phyloP scores from a whole-genome alignment of 1,140 invertebrate species.

The Aricia agestis region DNA sequence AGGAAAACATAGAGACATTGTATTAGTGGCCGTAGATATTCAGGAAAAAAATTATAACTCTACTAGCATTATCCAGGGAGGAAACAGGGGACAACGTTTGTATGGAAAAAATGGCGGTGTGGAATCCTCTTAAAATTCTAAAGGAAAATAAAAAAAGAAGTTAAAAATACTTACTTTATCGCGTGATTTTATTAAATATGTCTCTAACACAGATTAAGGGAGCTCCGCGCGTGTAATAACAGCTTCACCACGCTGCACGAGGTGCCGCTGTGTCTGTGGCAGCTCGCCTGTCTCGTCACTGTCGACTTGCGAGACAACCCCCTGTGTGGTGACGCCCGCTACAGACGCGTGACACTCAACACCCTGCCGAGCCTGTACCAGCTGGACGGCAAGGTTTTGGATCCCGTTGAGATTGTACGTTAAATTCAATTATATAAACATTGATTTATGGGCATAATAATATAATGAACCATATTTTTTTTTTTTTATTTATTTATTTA shows the following conservation, averaged over 20 bases:
- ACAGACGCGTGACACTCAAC: conserved; percentile 52
- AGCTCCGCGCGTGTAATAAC: conserved; percentile 58
- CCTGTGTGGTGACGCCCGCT: conserved; percentile 46
- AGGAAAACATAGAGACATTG: too few species aligned
- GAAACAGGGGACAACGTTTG: too few species aligned
- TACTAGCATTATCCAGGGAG: too few species aligned
- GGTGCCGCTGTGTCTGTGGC: conserved; percentile 56
- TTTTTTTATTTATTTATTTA: too few species aligned
- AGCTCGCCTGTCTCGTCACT: conserved; percentile 44
- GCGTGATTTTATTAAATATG: neutral
- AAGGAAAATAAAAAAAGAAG: too few species aligned
- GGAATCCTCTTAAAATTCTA: too few species aligned
- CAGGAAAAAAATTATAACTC: too few species aligned
- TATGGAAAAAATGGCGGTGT: too few species aligned
- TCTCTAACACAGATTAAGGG: conserved; percentile 42
- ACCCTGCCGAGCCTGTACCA: conserved; percentile 49
- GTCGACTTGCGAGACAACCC: conserved; percentile 61
- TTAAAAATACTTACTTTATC: neutral
- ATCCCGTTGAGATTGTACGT: conserved; percentile 51
- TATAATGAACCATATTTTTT: too few species aligned
- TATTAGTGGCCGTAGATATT: too few species aligned
- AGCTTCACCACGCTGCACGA: conserved; percentile 46
- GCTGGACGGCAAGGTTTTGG: conserved; percentile 47
- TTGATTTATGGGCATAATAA: too few species aligned
- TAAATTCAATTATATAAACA: neutral